These are phyloP conservation scores for Halcyon smyrnensis DNA, from an alignment of 2,797 vertebrate species.

Conservation along the genomic window DNA sequence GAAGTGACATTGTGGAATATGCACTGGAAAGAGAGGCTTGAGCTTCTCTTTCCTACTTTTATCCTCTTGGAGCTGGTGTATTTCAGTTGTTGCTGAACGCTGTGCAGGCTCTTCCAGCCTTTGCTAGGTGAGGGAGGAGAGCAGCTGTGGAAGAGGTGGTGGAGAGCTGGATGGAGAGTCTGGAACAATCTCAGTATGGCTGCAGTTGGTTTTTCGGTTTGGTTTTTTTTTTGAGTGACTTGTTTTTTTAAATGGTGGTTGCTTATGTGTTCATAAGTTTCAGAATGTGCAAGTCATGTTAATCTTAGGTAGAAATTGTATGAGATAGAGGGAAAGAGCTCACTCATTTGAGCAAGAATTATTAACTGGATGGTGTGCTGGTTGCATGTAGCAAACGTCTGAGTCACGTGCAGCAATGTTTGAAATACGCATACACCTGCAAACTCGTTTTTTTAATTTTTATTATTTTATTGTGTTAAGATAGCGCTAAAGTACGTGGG, in stretches of 20 bases:
- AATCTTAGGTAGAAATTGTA: not conserved
- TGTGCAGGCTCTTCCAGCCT: not conserved
- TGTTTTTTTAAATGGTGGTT: not conserved
- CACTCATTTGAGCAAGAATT: not conserved
- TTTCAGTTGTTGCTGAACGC: not conserved
- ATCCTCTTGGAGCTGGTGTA: not conserved
- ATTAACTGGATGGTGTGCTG: not conserved
- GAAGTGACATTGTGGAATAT: not conserved
- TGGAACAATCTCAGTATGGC: not conserved
- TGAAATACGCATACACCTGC: not conserved
- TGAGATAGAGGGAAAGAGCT: not conserved
- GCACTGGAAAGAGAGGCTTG: not conserved
- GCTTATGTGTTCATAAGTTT: rapidly evolving
- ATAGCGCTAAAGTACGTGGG: not conserved
- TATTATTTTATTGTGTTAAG: not conserved
- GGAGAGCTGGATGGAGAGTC: rapidly evolving
- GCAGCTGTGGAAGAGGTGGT: not conserved
- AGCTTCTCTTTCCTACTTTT: not conserved
- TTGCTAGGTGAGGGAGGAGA: not conserved
- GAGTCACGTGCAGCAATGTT: rapidly evolving
- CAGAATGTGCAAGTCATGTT: not conserved
- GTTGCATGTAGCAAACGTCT: not conserved
- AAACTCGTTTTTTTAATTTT: not conserved
- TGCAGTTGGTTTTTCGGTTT: not conserved
- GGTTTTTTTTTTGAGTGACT: not conserved